Evolutionary conservation across 2,888 invertebrate species (phyloP), one percentile per base, ranked within the genome.

Genomic region (Tetragonula carbonaria): DNA sequence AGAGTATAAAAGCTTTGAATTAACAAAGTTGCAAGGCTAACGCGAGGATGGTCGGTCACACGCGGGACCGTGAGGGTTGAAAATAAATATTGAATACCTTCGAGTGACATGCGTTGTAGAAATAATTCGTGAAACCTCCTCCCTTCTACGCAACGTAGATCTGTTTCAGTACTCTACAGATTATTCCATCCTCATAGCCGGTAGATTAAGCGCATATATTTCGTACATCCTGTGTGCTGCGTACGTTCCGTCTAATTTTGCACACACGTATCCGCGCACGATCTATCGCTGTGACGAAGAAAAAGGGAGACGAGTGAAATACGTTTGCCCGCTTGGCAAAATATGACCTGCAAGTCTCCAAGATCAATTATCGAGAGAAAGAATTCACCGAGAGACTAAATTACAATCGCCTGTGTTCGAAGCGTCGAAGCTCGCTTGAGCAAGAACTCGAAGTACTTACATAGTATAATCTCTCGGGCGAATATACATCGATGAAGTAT

Each of bases 381-480:
- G 28, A 51, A 50, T 45, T 73, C 55, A 5, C 21, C 5, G 33
- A 3, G 16, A 70, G 23, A 23, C 50, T 50, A 67, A 67, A 67
- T 67, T 67, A 67, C 23, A 50, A 45, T 50, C 23, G 23, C 67
- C n/a, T 2, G 45, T 45, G 0, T 70, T n/a, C 18, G 8, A 33
- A 16, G 4, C n/a, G 57, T 18, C 38, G 13, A 33, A 70, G 53
- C 70, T 55, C 14, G 33, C 33, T 33, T 33, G 33, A 33, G 33
- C 55, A 71, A 71, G 38, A 71, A 71, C 71, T n/a, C n/a, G n/a
- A n/a, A 11, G n/a, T n/a, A 62, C 62, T 8, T 62, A 62, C n/a
- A 18, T 23, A 38, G 71, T 38, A 38, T 38, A 55, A 63, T 33
- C 28, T 33, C 33, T 28, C 16, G 8, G 16, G 23, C 18, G 23